These are phyloP conservation scores for Hippocampus abdominalis DNA, from an alignment of 2,113 vertebrate genomes.

Conservation along the genomic window DNA sequence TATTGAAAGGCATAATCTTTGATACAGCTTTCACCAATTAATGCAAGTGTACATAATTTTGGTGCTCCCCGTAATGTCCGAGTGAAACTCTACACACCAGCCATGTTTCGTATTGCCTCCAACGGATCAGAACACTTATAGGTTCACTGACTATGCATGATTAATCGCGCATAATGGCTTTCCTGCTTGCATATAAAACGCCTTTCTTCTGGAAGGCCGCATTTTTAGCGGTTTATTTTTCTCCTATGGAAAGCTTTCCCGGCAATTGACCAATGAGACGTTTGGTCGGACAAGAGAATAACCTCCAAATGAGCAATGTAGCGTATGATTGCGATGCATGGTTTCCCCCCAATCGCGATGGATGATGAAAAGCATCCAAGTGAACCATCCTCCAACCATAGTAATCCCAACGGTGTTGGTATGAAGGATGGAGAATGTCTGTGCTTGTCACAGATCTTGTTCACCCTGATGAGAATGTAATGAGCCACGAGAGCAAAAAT, in stretches of 20 bases:
- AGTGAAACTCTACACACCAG: neutral
- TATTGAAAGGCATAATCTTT: neutral
- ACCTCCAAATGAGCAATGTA: constrained; percentile 1
- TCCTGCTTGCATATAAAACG: neutral
- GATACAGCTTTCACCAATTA: no score
- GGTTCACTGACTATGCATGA: neutral
- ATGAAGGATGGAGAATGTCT: constrained; percentile 12
- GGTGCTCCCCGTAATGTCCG: neutral
- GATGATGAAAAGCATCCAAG: constrained; percentile 23
- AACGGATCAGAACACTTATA: neutral
- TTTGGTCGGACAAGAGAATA: constrained; percentile 9
- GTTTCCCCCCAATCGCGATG: constrained; percentile 19
- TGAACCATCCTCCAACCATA: constrained; percentile 12
- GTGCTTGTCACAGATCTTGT: neutral
- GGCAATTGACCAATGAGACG: neutral
- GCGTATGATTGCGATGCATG: constrained; percentile 10
- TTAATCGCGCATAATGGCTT: neutral
- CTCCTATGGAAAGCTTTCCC: neutral
- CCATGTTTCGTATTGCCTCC: neutral
- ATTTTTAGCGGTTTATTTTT: neutral
- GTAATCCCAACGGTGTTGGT: constrained; percentile 22
- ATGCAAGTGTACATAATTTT: no score
- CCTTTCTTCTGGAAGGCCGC: neutral
- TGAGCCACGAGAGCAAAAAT: constrained; percentile 17
- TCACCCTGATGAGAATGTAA: constrained; percentile 9